A percentile compares a stretch with the other conserved stretches of the same genome.
phyloP scores from a whole-genome alignment of 2,797 vertebrate species.

The Peromyscus eremicus region DNA sequence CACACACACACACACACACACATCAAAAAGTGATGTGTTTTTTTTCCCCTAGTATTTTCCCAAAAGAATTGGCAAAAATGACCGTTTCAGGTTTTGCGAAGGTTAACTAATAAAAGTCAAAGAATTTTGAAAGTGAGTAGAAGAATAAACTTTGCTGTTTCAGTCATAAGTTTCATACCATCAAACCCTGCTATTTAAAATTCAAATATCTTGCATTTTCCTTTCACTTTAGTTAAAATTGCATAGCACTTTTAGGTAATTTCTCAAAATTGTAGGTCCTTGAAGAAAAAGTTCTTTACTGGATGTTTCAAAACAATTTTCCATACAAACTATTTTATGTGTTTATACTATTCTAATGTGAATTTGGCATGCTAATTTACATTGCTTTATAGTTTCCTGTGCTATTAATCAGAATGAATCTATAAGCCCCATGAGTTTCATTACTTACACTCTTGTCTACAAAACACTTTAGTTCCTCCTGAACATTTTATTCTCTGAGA shows the following conservation, averaged over 20 bases:
- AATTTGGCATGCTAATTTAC: background rate
- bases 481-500: background rate
- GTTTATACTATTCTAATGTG: background rate
- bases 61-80: background rate
- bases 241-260: background rate
- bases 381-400: background rate
- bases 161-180: background rate
- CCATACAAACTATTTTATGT: background rate
- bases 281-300: background rate
- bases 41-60: background rate
- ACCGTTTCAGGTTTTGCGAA: background rate
- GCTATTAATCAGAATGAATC: rapidly evolving
- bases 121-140: background rate
- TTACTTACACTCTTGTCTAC: background rate
- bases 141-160: background rate
- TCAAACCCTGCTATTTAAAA: background rate
- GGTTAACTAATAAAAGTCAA: background rate
- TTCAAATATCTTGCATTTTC: background rate
- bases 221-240: conserved; percentile 7
- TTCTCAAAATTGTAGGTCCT: background rate
- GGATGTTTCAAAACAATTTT: background rate
- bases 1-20: too few species aligned
- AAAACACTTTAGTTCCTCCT: background rate
- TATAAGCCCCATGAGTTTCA: background rate
- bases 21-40: background rate